phyloP scores from a whole-genome alignment of 37 sponge, comb jelly and placozoan genomes.

The Chondrosia reniformis region DNA sequence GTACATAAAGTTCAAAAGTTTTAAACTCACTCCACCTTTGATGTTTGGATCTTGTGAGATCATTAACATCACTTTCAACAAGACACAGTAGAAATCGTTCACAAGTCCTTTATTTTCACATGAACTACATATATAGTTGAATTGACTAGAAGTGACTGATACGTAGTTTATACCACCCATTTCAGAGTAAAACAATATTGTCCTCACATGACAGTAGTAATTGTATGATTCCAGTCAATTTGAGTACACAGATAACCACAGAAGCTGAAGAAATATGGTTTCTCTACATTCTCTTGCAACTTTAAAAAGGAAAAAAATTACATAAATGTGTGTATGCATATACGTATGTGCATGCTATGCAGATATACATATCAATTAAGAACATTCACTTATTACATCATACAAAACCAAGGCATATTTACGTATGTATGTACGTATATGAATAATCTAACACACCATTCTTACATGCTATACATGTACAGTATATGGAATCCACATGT shows the following conservation, averaged over 20 bases:
- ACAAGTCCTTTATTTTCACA: neutral
- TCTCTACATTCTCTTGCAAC: neutral
- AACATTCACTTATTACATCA: neutral
- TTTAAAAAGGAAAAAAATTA: neutral
- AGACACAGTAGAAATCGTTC: slow-evolving; percentile 25
- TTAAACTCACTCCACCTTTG: slow-evolving; percentile 7
- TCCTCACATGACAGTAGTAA: too few relatives aligned
- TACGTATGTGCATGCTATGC: neutral
- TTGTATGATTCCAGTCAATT: slow-evolving; percentile 20
- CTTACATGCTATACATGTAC: too few relatives aligned
- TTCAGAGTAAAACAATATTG: too few relatives aligned
- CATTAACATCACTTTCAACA: slow-evolving; percentile 67
- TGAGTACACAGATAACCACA: slow-evolving; percentile 5
- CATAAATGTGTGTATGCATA: neutral
- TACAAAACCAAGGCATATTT: neutral
- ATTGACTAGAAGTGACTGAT: neutral
- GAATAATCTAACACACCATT: neutral
- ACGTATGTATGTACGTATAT: neutral
- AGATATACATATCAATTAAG: neutral
- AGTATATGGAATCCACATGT: too few relatives aligned
- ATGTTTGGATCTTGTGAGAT: slow-evolving; percentile 49
- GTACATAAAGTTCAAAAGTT: too few relatives aligned
- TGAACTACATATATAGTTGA: too few relatives aligned
- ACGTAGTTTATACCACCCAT: too few relatives aligned
- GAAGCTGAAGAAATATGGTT: slow-evolving; percentile 18